Evolutionary conservation across 37 sponge, comb jelly and placozoan species (phyloP).

Genomic region (Haliclona indistincta): DNA sequence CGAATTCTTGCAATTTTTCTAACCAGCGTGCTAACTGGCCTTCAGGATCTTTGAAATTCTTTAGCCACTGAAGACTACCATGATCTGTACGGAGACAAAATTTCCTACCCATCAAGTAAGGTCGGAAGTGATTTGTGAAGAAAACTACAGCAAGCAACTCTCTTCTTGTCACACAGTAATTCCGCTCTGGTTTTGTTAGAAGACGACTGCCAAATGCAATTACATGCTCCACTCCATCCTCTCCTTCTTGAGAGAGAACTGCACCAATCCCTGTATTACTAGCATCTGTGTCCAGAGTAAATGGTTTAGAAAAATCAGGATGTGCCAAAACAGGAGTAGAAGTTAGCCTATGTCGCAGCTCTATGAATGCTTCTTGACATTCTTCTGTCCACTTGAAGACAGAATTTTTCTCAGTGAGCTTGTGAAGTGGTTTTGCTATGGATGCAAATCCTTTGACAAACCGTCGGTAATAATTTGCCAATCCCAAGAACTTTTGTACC

Average conservation of each 20-base stretch:
- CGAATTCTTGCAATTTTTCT: background rate
- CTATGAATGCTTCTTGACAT: constrained; percentile 35
- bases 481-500: constrained; percentile 27
- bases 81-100: constrained; percentile 28
- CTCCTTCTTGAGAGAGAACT: constrained; percentile 35
- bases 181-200: constrained; percentile 22
- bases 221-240: constrained; percentile 20
- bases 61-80: constrained; percentile 16
- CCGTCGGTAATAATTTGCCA: constrained; percentile 40
- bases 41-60: background rate
- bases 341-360: constrained; percentile 10
- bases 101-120: constrained; percentile 27
- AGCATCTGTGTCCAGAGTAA: constrained; percentile 53
- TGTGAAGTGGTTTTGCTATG: constrained; percentile 36
- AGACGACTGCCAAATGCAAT: constrained; percentile 15
- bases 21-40: constrained; percentile 10
- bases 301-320: constrained; percentile 13
- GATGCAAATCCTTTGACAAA: constrained; percentile 27
- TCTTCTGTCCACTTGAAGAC: constrained; percentile 28
- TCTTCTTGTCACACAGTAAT: constrained; percentile 26
- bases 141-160: constrained; percentile 35
- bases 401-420: constrained; percentile 15
- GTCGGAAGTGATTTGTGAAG: constrained; percentile 29
- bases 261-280: constrained; percentile 43
- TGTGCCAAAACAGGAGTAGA: constrained; percentile 29